Conservation (phyloP, 1,140 invertebrate species). For the Plutomurus gul region DNA sequence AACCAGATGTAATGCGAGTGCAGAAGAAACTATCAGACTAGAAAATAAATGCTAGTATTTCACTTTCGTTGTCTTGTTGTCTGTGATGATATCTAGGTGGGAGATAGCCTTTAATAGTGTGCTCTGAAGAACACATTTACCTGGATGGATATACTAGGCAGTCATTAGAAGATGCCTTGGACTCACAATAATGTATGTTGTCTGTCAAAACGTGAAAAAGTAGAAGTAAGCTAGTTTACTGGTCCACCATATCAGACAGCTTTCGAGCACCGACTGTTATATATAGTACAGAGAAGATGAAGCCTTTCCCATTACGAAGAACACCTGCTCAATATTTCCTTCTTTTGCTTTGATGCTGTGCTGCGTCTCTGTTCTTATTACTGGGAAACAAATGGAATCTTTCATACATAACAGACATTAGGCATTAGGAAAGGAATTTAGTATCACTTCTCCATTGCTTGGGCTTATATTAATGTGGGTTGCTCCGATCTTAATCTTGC, state of each 20-base stretch:
- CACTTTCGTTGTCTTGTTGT: no score
- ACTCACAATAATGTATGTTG: not conserved
- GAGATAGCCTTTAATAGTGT: not conserved
- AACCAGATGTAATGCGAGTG: no score
- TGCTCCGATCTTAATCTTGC: no score
- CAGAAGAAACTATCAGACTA: no score
- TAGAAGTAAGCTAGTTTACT: not conserved
- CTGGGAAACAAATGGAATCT: not conserved
- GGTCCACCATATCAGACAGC: not conserved
- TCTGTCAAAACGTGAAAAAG: not conserved
- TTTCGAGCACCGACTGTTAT: not conserved
- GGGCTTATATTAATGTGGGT: not conserved
- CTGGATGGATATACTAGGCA: not conserved
- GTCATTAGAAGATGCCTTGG: not conserved
- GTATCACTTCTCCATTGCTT: not conserved
- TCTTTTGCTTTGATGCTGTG: no score
- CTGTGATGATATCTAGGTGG: no score
- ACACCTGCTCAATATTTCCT: slow-evolving; percentile 23
- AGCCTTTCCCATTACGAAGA: slow-evolving; percentile 6
- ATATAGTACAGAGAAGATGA: not conserved
- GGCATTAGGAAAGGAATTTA: slow-evolving; percentile 7
- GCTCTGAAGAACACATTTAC: not conserved
- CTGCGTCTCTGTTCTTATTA: not conserved
- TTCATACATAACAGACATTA: not conserved
- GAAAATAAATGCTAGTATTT: no score